Evolutionary conservation across 2,113 vertebrate species (phyloP).

Genomic region (Stomatorhinus ivindoensis): DNA sequence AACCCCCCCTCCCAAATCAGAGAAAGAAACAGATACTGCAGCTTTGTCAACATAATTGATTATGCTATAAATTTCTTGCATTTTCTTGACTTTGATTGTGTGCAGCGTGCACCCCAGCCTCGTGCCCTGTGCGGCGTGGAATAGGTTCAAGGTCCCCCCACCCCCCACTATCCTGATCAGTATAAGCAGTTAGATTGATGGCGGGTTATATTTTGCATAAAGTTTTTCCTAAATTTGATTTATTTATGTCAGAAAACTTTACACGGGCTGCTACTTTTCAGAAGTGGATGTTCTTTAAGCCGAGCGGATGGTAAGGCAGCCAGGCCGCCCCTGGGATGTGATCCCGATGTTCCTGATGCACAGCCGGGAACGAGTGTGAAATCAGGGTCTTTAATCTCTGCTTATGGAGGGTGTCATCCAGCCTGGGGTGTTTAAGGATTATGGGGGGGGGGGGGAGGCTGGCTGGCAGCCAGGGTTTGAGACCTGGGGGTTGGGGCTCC

Average conservation of each 20-base stretch:
- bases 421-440: neutral
- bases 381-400: neutral
- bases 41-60: neutral
- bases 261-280: neutral
- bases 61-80: neutral
- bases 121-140: too few relatives aligned
- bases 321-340: neutral
- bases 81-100: neutral
- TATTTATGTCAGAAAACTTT: neutral
- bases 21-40: neutral
- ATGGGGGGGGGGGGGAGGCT: neutral
- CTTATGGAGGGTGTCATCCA: neutral
- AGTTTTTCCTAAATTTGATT: neutral
- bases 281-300: neutral
- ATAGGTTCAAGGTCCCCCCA: too few relatives aligned
- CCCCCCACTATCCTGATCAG: neutral
- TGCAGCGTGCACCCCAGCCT: neutral
- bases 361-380: neutral
- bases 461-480: constrained; percentile 14
- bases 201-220: neutral
- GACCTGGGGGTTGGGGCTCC: neutral
- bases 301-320: neutral
- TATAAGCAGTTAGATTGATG: neutral
- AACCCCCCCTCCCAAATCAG: too few relatives aligned
- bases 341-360: neutral